These are phyloP conservation scores for Etia nguti DNA, from an alignment of 2,113 vertebrate genomes.

Conservation along the genomic window DNA sequence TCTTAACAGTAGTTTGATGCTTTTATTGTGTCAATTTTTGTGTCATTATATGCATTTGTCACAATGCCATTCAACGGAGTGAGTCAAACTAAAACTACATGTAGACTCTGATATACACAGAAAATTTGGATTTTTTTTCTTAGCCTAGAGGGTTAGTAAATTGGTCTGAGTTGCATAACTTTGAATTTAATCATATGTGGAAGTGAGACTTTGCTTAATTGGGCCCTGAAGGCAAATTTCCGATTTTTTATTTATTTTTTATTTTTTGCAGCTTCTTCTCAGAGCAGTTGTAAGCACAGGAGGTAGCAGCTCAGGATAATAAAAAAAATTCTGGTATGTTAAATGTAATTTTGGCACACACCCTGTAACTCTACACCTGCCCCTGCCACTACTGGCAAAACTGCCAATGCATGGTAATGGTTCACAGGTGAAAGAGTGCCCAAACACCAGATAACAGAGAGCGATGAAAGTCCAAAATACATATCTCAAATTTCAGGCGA, in stretches of 20 bases:
- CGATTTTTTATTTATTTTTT: not conserved
- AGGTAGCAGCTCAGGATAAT: not conserved
- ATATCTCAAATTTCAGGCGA: not conserved
- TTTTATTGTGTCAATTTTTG: not conserved
- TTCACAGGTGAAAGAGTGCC: not conserved
- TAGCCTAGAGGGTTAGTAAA: not conserved
- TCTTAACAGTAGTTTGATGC: not conserved
- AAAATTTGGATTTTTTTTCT: not conserved
- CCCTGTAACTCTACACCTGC: not conserved
- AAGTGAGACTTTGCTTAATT: slow-evolving; percentile 14
- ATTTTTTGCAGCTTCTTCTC: not conserved
- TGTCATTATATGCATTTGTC: not conserved
- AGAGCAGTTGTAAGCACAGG: not conserved
- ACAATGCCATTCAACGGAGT: not conserved
- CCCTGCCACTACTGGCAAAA: not conserved
- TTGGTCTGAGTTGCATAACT: slow-evolving; percentile 13
- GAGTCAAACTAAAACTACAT: not conserved
- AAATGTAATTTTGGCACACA: not conserved
- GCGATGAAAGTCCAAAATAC: not conserved
- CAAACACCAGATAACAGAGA: not conserved
- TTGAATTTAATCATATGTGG: not conserved
- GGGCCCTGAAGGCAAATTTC: slow-evolving; percentile 19
- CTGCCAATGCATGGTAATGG: not conserved
- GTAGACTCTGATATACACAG: not conserved
- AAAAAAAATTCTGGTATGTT: not conserved